Conservation (phyloP, 2,888 invertebrate species). For the Carpatolechia fugitivella region DNA sequence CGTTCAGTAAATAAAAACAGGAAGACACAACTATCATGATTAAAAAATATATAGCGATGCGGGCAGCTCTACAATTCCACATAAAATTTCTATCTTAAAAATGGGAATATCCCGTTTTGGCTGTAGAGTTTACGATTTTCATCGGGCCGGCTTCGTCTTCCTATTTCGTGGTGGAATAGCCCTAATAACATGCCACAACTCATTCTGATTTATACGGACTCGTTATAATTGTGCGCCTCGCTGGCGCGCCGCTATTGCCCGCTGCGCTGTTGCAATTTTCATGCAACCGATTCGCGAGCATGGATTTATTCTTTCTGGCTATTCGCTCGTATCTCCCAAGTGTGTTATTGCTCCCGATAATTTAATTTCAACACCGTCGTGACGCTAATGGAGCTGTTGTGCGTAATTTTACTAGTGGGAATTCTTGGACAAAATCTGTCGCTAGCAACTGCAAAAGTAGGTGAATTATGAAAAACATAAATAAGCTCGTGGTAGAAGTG, state of each 20-base stretch:
- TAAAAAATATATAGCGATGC: background rate
- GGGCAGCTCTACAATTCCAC: slow-evolving; percentile 20
- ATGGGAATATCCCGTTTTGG: slow-evolving; percentile 42
- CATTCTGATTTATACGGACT: slow-evolving; percentile 78
- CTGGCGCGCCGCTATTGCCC: slow-evolving; percentile 66
- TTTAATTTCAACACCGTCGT: slow-evolving; percentile 53
- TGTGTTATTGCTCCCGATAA: slow-evolving; percentile 49
- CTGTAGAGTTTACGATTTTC: slow-evolving; percentile 51
- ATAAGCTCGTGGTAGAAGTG: slow-evolving; percentile 34
- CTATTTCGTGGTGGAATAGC: slow-evolving; percentile 67
- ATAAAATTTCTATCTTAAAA: slow-evolving; percentile 42
- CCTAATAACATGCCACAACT: slow-evolving; percentile 79
- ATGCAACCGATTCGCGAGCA: slow-evolving; percentile 72
- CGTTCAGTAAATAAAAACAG: background rate
- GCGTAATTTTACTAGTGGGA: slow-evolving; percentile 31
- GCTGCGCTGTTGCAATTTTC: slow-evolving; percentile 75
- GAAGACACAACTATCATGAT: background rate
- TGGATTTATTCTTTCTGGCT: slow-evolving; percentile 72
- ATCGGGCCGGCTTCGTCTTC: slow-evolving; percentile 62
- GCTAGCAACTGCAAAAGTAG: slow-evolving; percentile 21
- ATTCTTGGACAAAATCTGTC: background rate
- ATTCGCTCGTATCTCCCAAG: slow-evolving; percentile 60
- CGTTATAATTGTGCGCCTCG: slow-evolving; percentile 78
- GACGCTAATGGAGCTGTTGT: slow-evolving; percentile 51
- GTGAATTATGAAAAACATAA: slow-evolving; percentile 18